Evolutionary conservation across 2,113 vertebrate genomes (phyloP).

Genomic region (Petroica traversi): DNA sequence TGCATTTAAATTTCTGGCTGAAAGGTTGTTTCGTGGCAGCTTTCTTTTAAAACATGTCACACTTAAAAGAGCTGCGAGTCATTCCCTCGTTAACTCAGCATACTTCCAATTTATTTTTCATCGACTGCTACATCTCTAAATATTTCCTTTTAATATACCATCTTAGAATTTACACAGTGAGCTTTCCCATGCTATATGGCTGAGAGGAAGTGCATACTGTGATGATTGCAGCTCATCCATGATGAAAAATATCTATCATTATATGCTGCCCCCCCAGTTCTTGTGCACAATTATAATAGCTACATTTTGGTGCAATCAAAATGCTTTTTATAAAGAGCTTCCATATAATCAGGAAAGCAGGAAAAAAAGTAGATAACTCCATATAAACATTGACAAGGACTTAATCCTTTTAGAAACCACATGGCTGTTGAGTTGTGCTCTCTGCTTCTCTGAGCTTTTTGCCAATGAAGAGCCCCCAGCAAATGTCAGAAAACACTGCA

Average conservation of each 20-base stretch:
- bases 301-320: background rate
- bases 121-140: conserved; percentile 19
- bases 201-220: conserved; percentile 41
- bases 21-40: background rate
- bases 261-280: background rate
- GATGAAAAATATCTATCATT: conserved; percentile 34
- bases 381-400: background rate
- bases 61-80: background rate
- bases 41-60: background rate
- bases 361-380: background rate
- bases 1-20: background rate
- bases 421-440: background rate
- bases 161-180: conserved; percentile 11
- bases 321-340: conserved; percentile 19
- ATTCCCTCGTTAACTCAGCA: background rate
- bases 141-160: conserved; percentile 19
- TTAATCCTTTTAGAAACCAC: background rate
- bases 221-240: conserved; percentile 21
- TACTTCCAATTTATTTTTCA: conserved; percentile 46
- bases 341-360: background rate
- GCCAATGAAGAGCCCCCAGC: background rate
- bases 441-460: background rate
- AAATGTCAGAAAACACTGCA: background rate
- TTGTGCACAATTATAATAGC: background rate
- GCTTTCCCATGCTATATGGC: background rate